phyloP scores from a whole-genome alignment of 2,888 invertebrate species.

The Rhagophthalmus giganteus region DNA sequence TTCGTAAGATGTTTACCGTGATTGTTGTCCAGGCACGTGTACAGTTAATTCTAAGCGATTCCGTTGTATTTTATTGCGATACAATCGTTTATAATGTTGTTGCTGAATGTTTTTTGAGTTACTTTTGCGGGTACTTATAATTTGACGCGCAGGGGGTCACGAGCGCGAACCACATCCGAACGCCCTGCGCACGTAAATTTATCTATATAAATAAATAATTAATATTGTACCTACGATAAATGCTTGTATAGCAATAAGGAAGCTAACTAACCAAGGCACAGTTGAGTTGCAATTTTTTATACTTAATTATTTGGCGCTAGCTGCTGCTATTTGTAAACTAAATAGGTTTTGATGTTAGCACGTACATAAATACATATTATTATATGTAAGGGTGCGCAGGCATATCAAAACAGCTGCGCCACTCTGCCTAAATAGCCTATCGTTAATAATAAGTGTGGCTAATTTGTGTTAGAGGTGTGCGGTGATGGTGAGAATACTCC shows the following conservation, averaged over 20 bases:
- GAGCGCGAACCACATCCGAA: conserved; percentile 10
- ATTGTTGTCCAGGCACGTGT: conserved; percentile 30
- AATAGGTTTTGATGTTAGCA: conserved; percentile 47
- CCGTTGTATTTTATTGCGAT: conserved; percentile 32
- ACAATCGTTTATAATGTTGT: conserved; percentile 31
- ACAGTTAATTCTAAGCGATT: conserved; percentile 30
- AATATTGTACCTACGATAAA: conserved; percentile 27
- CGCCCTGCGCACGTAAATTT: conserved; percentile 18
- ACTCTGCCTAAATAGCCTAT: conserved; percentile 51
- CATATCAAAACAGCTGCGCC: conserved; percentile 42
- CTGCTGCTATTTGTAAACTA: conserved; percentile 33
- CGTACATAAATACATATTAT: conserved; percentile 42
- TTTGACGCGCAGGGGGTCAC: conserved; percentile 23
- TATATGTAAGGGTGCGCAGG: conserved; percentile 33
- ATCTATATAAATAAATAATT: conserved; percentile 16
- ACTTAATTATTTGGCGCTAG: conserved; percentile 37
- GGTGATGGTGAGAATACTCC: conserved; percentile 48
- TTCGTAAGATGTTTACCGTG: conserved; percentile 29
- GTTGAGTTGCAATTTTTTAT: conserved; percentile 28
- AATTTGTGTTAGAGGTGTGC: conserved; percentile 51
- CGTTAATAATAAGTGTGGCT: conserved; percentile 48
- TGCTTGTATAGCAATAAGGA: conserved; percentile 36
- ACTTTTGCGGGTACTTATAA: conserved; percentile 18
- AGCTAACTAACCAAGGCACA: conserved; percentile 30
- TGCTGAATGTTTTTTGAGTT: conserved; percentile 26